Percentiles rank a stretch among this genome's conserved stretches.
Conservation (phyloP, 2,113 vertebrate species). For the Lepidothrix coronata region DNA sequence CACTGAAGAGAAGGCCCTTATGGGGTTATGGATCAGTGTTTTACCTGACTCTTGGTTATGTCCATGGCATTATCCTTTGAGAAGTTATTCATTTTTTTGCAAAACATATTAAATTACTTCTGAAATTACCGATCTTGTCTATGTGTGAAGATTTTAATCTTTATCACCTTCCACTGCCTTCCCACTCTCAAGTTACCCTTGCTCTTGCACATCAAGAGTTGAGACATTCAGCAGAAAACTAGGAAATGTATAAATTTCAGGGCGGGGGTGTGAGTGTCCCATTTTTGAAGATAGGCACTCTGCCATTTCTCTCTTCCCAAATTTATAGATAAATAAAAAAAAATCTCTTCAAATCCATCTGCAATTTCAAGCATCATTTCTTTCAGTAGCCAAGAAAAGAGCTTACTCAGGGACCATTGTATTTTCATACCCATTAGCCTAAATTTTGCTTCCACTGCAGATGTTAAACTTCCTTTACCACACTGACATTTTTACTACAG, state of each 20-base stretch:
- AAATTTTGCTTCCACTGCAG: not conserved
- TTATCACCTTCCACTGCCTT: not conserved
- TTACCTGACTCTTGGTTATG: not conserved
- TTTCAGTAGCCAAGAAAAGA: not conserved
- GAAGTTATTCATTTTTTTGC: not conserved
- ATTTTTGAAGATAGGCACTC: not conserved
- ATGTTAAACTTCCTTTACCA: not conserved
- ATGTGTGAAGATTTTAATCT: not conserved
- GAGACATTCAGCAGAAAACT: not conserved
- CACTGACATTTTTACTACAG: not conserved
- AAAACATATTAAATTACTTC: not conserved
- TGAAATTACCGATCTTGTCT: not conserved
- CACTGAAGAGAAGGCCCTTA: not conserved
- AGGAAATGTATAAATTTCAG: not conserved
- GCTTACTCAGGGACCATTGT: not conserved
- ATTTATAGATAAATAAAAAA: not conserved
- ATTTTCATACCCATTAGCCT: not conserved
- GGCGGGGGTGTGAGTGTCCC: not conserved
- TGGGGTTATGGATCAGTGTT: not conserved
- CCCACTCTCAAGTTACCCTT: not conserved
- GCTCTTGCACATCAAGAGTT: not conserved
- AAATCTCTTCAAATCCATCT: not conserved
- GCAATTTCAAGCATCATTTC: not conserved
- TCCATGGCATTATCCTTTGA: not conserved
- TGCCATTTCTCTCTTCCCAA: not conserved